phyloP scores from a whole-genome alignment of 2,888 invertebrate species.

The Adineta ricciae region DNA sequence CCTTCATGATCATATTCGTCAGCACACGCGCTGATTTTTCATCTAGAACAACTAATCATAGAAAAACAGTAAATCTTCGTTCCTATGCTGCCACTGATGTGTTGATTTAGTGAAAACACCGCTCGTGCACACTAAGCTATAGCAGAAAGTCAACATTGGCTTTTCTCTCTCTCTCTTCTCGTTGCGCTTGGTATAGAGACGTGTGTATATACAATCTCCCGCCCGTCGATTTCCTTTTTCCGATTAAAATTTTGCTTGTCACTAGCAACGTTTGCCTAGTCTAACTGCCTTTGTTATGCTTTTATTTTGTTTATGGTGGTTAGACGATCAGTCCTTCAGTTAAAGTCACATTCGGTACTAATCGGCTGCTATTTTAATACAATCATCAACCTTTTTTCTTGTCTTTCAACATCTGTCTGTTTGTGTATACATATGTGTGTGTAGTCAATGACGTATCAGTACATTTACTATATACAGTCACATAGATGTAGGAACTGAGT shows the following conservation, averaged over 20 bases:
- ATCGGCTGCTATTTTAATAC: background rate
- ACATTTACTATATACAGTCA: background rate
- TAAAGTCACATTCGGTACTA: background rate
- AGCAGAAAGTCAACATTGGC: background rate
- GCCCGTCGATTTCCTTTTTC: slow-evolving; percentile 13
- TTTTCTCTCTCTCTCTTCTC: background rate
- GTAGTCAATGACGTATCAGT: background rate
- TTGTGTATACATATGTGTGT: background rate
- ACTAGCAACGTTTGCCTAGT: background rate
- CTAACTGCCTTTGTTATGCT: background rate
- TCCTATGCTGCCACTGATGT: background rate
- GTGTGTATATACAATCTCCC: background rate
- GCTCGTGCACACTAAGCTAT: background rate
- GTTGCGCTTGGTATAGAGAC: background rate
- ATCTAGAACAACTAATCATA: background rate
- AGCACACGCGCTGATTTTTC: background rate
- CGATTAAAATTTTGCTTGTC: background rate
- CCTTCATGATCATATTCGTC: background rate
- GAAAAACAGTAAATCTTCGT: background rate
- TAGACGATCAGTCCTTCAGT: background rate
- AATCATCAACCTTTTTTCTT: background rate
- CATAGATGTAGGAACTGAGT: background rate
- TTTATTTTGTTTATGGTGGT: background rate
- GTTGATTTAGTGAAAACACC: background rate
- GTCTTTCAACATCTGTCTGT: background rate